phyloP scores from a whole-genome alignment of 2,113 vertebrate genomes.

The Forbesichthys papilliferus region DNA sequence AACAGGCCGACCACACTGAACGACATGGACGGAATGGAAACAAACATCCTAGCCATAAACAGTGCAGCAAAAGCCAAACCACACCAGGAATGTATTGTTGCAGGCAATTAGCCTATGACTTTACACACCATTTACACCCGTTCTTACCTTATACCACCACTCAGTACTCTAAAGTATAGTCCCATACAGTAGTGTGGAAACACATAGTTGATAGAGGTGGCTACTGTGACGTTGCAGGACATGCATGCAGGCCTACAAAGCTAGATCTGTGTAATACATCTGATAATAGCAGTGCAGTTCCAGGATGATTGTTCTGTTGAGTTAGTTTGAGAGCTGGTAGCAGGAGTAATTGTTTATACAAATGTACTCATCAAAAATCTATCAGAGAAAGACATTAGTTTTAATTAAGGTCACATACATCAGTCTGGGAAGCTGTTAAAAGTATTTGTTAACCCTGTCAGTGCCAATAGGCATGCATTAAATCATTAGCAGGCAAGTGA shows the following conservation, averaged over 20 bases:
- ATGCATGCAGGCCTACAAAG: background rate
- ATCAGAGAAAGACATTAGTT: too few relatives aligned
- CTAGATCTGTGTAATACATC: background rate
- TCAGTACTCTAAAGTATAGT: background rate
- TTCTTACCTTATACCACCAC: background rate
- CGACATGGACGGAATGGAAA: conserved; percentile 19
- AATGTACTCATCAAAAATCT: too few relatives aligned
- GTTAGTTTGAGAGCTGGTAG: background rate
- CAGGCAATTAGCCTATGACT: background rate
- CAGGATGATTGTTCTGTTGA: background rate
- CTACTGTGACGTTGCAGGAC: background rate
- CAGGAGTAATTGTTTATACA: too few relatives aligned
- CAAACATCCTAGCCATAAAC: conserved; percentile 27
- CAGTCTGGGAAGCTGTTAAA: too few relatives aligned
- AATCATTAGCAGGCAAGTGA: too few relatives aligned
- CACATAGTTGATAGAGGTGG: background rate
- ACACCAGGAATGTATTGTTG: conserved; percentile 7
- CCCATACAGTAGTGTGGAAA: background rate
- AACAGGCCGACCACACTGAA: conserved; percentile 26
- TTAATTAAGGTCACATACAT: too few relatives aligned
- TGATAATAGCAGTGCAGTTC: background rate
- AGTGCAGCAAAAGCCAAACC: background rate
- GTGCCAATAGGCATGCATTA: too few relatives aligned
- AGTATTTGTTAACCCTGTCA: too few relatives aligned
- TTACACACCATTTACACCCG: background rate